Base-by-base conservation (phyloP, 53 echinoderm and acorn worm genomes). In the Paracentrotus lividus region DNA sequence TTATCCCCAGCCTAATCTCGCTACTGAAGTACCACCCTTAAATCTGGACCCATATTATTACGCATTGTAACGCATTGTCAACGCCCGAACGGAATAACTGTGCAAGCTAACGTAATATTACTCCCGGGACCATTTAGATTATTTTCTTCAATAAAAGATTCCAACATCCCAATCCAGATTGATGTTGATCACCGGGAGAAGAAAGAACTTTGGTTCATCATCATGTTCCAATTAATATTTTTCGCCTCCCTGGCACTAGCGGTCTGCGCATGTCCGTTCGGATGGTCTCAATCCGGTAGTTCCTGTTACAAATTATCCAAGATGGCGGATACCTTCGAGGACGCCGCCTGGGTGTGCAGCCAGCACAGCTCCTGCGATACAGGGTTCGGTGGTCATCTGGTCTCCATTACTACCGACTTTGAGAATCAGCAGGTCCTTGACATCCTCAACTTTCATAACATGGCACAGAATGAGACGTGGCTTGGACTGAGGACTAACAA, bases 371-470 rank as follows among this genome's bases (percentile, higher is more conserved):
- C 92, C n/a, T 95, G 95, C 69, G 64, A 88, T 52, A 36, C 75
- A 64, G 66, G 65, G 9, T 60, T 68, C 32, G 34, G 26, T 32
- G 95, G 95, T 7, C 93, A 94, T 84, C 31, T 96, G 42, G 85
- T 93, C 34, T 89, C 94, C 93, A 89, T 96, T n/a, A 96, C 94
- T 88, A 90, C 78, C 52, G 18, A 42, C 68, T 85, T 85, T 23
- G 96, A 94, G 94, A 96, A 96, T 86, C 64, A 88, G 56, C 94
- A 93, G 85, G 21, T 90, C 18, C 81, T 93, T 65, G 84, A 93
- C 85, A 49, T 96, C 31, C 85, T 94, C 29, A 49, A 36, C 67
- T 93, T 89, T 43, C 93, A 93, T 93, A 81, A 93, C 53, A 93
- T 96, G 54, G 90, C 88, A 1, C 67, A 45, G 33, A 51, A 76